These are phyloP conservation scores for Drosophila nr. medialis DNA, from an alignment of 2,888 invertebrate species.

Conservation along the genomic window DNA sequence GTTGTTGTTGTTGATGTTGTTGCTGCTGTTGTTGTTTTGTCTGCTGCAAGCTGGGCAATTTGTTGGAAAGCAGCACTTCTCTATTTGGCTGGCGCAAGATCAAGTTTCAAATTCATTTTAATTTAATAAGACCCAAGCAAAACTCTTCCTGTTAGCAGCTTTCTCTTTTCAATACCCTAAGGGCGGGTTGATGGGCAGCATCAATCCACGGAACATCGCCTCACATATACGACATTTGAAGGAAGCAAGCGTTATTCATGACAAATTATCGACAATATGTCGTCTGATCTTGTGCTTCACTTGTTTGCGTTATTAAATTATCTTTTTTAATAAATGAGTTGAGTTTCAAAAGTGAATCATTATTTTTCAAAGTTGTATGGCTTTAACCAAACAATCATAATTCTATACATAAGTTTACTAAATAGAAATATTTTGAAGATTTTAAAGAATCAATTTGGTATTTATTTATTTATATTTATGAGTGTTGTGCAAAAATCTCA, in stretches of 20 bases:
- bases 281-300: not conserved
- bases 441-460: not conserved
- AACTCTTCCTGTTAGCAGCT: constrained; percentile 9
- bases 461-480: not conserved
- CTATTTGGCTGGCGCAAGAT: constrained; percentile 50
- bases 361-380: not conserved
- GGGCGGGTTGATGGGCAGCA: not conserved
- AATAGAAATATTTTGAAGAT: not conserved
- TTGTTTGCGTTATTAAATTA: not conserved
- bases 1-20: not conserved
- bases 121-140: constrained; percentile 64
- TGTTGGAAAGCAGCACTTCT: constrained; percentile 32
- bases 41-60: constrained; percentile 47
- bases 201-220: not conserved
- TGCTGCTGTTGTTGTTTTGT: constrained; percentile 40
- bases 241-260: not conserved
- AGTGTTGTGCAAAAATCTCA: not conserved
- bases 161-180: not conserved
- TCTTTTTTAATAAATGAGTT: not conserved
- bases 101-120: constrained; percentile 77
- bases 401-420: not conserved
- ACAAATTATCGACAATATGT: not conserved
- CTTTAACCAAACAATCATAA: too few species aligned
- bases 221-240: not conserved
- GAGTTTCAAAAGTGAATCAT: not conserved